Evolutionary conservation across 2,797 vertebrate species (phyloP).

Genomic region (Argya squamiceps): DNA sequence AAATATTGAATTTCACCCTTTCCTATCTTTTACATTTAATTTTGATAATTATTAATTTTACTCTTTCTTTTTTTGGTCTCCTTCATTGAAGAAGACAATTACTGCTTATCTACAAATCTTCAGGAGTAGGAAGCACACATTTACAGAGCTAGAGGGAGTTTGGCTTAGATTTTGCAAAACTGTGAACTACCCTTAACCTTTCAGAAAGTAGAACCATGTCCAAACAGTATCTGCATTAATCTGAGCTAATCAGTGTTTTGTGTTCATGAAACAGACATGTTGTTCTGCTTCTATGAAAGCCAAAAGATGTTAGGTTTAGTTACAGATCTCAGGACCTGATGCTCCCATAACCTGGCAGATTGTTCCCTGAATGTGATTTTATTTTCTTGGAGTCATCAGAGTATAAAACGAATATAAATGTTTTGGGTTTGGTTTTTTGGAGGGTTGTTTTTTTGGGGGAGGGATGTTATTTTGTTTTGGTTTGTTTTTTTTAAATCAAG

Average conservation of each 20-base stretch:
- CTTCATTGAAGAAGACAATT: not conserved
- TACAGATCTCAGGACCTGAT: not conserved
- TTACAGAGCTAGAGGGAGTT: not conserved
- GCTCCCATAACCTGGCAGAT: not conserved
- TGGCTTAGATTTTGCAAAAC: not conserved
- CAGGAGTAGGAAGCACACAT: not conserved
- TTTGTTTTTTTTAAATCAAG: not conserved
- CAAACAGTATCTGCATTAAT: not conserved
- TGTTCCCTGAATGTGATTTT: not conserved
- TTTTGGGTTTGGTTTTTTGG: not conserved
- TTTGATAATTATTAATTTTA: not conserved
- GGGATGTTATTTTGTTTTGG: fast-evolving
- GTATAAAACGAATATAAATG: not conserved
- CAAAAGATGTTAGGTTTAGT: not conserved
- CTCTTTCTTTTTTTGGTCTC: not conserved
- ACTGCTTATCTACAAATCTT: not conserved
- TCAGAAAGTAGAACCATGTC: not conserved
- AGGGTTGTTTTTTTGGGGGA: not conserved
- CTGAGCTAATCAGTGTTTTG: not conserved
- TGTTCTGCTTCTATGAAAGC: not conserved
- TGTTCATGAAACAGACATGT: not conserved
- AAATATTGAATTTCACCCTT: not conserved
- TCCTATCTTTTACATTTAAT: not conserved
- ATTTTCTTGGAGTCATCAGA: not conserved
- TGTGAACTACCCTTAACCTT: not conserved